phyloP scores from a whole-genome alignment of 2,888 invertebrate species.

The Drosophila mayaguana region DNA sequence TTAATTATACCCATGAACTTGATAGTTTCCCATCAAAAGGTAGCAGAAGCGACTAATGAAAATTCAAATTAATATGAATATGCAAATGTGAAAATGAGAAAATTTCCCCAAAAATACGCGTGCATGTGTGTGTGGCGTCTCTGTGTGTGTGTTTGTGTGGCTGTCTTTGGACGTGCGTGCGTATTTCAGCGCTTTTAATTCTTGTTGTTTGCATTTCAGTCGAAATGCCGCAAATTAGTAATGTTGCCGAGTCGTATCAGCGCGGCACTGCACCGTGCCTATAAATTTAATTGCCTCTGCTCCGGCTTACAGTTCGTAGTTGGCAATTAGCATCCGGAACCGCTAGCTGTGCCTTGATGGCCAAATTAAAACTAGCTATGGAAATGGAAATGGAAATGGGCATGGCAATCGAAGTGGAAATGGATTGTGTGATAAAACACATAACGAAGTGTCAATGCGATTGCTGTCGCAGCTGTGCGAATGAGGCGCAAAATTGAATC shows the following conservation, averaged over 20 bases:
- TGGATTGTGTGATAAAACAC: constrained; percentile 17
- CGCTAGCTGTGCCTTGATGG: constrained; percentile 14
- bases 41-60: constrained; percentile 46
- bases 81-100: constrained; percentile 68
- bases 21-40: constrained; percentile 75
- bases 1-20: constrained; percentile 77
- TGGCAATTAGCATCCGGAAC: constrained; percentile 65
- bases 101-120: constrained; percentile 26
- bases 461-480: constrained; percentile 2
- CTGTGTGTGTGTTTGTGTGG: neutral
- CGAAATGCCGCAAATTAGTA: constrained; percentile 59
- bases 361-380: constrained; percentile 31
- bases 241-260: constrained; percentile 47
- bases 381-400: constrained; percentile 17
- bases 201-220: constrained; percentile 52
- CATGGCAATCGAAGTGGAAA: neutral
- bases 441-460: constrained; percentile 12
- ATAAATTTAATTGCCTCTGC: constrained; percentile 56
- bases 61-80: constrained; percentile 70
- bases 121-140: neutral
- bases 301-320: constrained; percentile 51
- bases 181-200: constrained; percentile 8
- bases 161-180: neutral
- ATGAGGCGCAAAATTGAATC: constrained; percentile 33
- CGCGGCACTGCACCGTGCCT: constrained; percentile 28